phyloP scores from a whole-genome alignment of 2,888 invertebrate genomes.

The Mactromeris polynyma region DNA sequence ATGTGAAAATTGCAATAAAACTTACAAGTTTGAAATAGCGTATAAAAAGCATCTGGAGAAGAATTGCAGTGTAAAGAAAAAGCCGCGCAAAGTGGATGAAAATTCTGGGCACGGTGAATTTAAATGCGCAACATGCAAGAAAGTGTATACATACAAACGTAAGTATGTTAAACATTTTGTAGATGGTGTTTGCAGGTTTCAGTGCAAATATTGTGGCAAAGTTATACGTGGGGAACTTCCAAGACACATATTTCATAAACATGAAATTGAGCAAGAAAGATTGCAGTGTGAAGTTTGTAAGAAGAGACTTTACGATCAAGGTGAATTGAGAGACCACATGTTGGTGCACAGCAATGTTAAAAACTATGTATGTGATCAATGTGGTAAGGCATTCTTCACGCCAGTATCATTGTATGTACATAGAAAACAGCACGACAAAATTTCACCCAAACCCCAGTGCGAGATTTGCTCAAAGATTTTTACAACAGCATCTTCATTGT shows the following conservation, averaged over 20 bases:
- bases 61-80: not conserved
- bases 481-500: not conserved
- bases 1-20: constrained; percentile 29
- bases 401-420: not conserved
- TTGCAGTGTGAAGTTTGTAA: constrained; percentile 20
- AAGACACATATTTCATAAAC: constrained; percentile 27
- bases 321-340: constrained; percentile 20
- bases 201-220: constrained; percentile 32
- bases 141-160: constrained; percentile 16
- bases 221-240: not conserved
- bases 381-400: not conserved
- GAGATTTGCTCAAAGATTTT: constrained; percentile 4
- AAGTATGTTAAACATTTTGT: constrained; percentile 13
- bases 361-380: constrained; percentile 14
- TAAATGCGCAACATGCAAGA: constrained; percentile 13
- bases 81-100: not conserved
- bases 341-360: not conserved
- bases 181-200: not conserved
- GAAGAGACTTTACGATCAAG: not conserved
- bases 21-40: not conserved
- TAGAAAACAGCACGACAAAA: not conserved
- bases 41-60: not conserved
- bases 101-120: not conserved
- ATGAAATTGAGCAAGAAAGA: constrained; percentile 4
- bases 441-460: not conserved